phyloP scores from a whole-genome alignment of 2,888 invertebrate species.

The Tortrix viridana region DNA sequence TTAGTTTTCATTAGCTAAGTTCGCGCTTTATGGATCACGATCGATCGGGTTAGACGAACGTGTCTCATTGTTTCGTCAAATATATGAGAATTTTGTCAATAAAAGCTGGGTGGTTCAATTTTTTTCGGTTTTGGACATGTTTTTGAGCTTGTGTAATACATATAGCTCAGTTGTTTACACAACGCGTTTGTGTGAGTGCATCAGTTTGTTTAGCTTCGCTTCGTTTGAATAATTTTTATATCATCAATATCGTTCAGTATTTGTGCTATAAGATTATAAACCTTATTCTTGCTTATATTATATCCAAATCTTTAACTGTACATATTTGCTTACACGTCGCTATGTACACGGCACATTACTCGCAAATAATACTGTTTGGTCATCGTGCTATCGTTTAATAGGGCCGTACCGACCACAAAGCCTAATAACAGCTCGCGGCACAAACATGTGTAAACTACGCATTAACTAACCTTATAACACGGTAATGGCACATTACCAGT shows the following conservation, averaged over 20 bases:
- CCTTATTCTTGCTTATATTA: background rate
- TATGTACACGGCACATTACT: background rate
- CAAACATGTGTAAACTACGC: conserved; percentile 32
- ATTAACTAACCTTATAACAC: conserved; percentile 37
- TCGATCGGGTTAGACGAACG: conserved; percentile 74
- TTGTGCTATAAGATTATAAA: background rate
- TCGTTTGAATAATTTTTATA: background rate
- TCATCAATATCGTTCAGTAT: background rate
- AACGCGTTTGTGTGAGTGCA: conserved; percentile 41
- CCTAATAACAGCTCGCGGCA: conserved; percentile 33
- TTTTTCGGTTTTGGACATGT: conserved; percentile 48
- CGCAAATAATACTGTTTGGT: conserved; percentile 25
- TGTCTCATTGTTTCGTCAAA: conserved; percentile 80
- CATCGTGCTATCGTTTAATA: conserved; percentile 29
- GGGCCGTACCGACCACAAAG: conserved; percentile 29
- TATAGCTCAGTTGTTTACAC: conserved; percentile 44
- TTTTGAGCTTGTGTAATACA: conserved; percentile 39
- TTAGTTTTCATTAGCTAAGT: conserved; percentile 82
- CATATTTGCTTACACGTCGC: background rate
- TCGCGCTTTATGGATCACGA: conserved; percentile 82
- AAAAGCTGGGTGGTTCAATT: conserved; percentile 70
- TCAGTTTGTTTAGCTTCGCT: conserved; percentile 8
- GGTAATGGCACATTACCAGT: conserved; percentile 30
- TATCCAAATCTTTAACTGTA: background rate
- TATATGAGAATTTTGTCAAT: conserved; percentile 79